These are phyloP conservation scores for Myrmecophaga tridactyla DNA, from an alignment of 2,113 vertebrate species.

Conservation along the genomic window DNA sequence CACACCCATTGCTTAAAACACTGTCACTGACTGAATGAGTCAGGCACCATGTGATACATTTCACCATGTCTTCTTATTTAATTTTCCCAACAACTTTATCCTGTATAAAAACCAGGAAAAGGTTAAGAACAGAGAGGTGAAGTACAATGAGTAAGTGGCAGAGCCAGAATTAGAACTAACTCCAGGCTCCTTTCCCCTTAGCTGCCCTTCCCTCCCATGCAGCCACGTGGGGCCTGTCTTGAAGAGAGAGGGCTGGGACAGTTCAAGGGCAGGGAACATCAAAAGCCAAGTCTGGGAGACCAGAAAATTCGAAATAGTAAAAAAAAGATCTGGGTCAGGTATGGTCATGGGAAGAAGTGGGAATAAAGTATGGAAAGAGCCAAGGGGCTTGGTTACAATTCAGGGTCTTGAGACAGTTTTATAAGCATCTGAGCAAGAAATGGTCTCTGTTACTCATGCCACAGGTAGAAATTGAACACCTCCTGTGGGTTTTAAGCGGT, in stretches of 20 bases:
- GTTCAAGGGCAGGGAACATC: conserved; percentile 13
- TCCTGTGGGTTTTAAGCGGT: not conserved
- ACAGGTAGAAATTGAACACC: conserved; percentile 6
- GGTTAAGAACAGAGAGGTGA: conserved; percentile 25
- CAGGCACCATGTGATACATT: not conserved
- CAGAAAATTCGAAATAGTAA: conserved; percentile 1
- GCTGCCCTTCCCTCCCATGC: not conserved
- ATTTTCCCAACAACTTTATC: not conserved
- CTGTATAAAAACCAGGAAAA: not conserved
- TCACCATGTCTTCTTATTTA: not conserved
- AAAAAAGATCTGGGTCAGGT: not conserved
- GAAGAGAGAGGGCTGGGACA: not conserved
- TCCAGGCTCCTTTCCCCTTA: not conserved
- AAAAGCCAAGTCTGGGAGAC: conserved; percentile 9
- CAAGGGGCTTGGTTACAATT: not conserved
- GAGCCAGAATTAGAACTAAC: conserved; percentile 40
- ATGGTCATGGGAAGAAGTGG: not conserved
- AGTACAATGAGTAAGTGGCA: not conserved
- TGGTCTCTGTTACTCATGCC: not conserved
- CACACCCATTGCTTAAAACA: not conserved
- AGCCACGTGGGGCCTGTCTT: not conserved
- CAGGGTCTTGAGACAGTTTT: not conserved
- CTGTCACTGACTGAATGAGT: not conserved
- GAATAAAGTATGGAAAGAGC: not conserved
- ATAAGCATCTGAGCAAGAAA: not conserved